A percentile compares a stretch with the other conserved stretches of the same genome.
Evolutionary conservation across 2,113 vertebrate species (phyloP).

Genomic region (Malurus elegans): DNA sequence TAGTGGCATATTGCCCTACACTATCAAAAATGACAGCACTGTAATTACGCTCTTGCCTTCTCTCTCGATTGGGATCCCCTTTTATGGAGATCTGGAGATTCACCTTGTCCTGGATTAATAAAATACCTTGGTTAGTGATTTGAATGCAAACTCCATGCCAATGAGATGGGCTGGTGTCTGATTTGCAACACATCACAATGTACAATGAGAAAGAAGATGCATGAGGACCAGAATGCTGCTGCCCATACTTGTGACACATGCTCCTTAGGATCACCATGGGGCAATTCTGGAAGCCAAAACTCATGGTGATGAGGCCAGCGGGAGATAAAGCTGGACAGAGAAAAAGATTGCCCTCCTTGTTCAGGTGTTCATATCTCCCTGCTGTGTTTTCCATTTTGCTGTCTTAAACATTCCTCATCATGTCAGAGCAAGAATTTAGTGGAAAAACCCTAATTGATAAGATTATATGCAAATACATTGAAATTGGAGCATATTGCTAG

Average conservation of each 20-base stretch:
- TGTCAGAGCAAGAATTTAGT: conserved; percentile 6
- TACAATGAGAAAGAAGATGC: background rate
- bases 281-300: background rate
- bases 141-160: background rate
- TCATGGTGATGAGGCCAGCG: background rate
- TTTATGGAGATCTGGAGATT: background rate
- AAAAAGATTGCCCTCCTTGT: background rate
- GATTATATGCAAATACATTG: conserved; percentile 6
- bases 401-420: background rate
- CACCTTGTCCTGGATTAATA: background rate
- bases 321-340: background rate
- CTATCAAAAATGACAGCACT: background rate
- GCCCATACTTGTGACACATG: background rate
- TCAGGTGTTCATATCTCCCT: background rate
- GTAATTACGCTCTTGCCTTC: background rate
- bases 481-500: background rate
- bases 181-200: rapidly evolving
- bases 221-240: background rate
- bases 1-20: background rate
- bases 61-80: background rate
- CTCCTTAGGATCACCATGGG: background rate
- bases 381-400: background rate
- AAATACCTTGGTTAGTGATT: background rate
- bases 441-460: background rate
- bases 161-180: background rate